Conservation (phyloP, 1,140 invertebrate genomes). For the Chelonus insularis region DNA sequence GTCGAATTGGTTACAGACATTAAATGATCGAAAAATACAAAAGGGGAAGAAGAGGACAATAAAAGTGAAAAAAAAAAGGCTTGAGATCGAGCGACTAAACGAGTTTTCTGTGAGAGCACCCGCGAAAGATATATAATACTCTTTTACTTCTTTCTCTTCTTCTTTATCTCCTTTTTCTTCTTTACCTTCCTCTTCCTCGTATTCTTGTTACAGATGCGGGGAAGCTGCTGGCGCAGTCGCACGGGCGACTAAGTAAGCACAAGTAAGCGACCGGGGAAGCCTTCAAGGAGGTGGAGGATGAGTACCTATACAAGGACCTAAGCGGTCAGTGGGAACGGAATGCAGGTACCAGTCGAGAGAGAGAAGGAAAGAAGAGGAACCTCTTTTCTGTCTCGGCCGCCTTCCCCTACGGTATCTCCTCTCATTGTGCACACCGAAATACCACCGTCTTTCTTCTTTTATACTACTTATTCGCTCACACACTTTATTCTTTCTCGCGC, state of each 20-base stretch:
- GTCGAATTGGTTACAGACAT: background rate
- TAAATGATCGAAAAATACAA: slow-evolving; percentile 17
- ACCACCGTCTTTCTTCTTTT: slow-evolving; percentile 33
- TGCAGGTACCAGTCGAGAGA: slow-evolving; percentile 53
- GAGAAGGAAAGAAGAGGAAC: background rate
- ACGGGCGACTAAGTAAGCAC: slow-evolving; percentile 35
- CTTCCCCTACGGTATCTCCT: slow-evolving; percentile 18
- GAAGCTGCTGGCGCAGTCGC: slow-evolving; percentile 18
- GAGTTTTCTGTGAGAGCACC: slow-evolving; percentile 1
- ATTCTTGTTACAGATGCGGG: slow-evolving; percentile 17
- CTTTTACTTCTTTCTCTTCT: slow-evolving; percentile 9
- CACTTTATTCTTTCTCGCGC: background rate
- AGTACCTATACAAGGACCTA: slow-evolving; percentile 58
- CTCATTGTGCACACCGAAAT: slow-evolving; percentile 47
- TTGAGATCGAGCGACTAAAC: background rate
- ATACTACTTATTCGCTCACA: background rate
- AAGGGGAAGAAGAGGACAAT: slow-evolving; percentile 14
- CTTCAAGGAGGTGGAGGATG: slow-evolving; percentile 39
- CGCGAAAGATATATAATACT: slow-evolving; percentile 13
- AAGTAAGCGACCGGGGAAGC: slow-evolving; percentile 34
- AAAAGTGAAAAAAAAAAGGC: slow-evolving; percentile 13
- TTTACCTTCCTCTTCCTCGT: slow-evolving; percentile 17
- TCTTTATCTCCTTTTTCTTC: slow-evolving; percentile 5
- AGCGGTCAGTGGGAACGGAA: slow-evolving; percentile 60
- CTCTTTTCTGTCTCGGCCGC: background rate